Percentiles rank a stretch among this genome's conserved stretches.
These are phyloP conservation scores for Dryoscopus gambensis DNA, from an alignment of 2,113 vertebrate genomes.

Conservation along the genomic window DNA sequence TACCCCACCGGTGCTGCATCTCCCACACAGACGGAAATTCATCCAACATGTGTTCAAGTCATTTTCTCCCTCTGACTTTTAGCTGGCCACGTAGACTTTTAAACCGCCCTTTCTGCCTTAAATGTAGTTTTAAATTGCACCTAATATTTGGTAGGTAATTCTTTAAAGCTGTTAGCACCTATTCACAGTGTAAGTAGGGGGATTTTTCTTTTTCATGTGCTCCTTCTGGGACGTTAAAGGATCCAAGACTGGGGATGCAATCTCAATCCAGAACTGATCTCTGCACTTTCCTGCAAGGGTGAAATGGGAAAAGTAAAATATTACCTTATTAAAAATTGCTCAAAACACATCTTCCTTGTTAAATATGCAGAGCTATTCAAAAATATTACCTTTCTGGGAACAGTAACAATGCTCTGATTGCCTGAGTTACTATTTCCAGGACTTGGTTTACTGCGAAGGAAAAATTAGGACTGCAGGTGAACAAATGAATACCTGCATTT, in stretches of 20 bases:
- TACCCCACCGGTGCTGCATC: neutral
- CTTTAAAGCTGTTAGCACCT: slow-evolving; percentile 68
- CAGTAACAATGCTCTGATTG: slow-evolving; percentile 45
- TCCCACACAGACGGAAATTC: slow-evolving; percentile 34
- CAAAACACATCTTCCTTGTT: slow-evolving; percentile 57
- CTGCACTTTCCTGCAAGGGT: slow-evolving; percentile 36
- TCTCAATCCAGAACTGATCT: slow-evolving; percentile 46
- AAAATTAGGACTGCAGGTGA: slow-evolving; percentile 27
- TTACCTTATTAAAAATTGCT: slow-evolving; percentile 61
- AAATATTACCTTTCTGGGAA: slow-evolving; percentile 60
- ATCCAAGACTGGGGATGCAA: slow-evolving; percentile 45
- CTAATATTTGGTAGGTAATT: slow-evolving; percentile 66
- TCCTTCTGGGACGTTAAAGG: slow-evolving; percentile 51
- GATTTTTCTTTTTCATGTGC: slow-evolving; percentile 64
- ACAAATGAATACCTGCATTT: neutral
- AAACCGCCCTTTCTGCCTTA: slow-evolving; percentile 54
- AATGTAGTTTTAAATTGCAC: slow-evolving; percentile 66
- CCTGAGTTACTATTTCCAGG: slow-evolving; percentile 47
- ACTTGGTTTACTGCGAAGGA: neutral
- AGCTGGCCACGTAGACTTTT: slow-evolving; percentile 62
- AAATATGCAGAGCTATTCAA: slow-evolving; percentile 61
- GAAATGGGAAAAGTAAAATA: slow-evolving; percentile 60
- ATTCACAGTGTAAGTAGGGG: slow-evolving; percentile 43
- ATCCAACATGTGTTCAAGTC: slow-evolving; percentile 51
- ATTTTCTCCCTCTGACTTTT: slow-evolving; percentile 61